These are phyloP conservation scores for Phyllostomus hastatus DNA, from an alignment of 2,113 vertebrate species.

Conservation along the genomic window DNA sequence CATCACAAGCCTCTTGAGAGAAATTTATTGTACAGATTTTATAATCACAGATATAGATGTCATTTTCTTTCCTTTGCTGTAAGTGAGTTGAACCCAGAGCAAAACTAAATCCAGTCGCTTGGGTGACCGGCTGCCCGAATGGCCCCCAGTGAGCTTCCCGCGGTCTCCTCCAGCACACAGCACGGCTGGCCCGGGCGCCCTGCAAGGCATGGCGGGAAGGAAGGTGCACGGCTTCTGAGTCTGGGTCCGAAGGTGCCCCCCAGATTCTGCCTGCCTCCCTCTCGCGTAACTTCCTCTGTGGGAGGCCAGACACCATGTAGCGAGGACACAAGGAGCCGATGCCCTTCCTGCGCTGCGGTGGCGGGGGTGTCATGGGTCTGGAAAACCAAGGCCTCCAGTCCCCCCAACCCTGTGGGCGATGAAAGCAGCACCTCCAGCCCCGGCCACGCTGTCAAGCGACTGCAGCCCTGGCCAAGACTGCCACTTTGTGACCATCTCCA, in stretches of 20 bases:
- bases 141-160: not conserved
- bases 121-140: no score
- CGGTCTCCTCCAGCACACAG: not conserved
- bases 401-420: accelerated
- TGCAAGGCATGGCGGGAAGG: accelerated
- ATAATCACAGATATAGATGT: not conserved
- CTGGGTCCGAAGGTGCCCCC: accelerated
- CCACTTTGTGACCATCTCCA: not conserved
- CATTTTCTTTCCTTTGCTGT: not conserved
- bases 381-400: not conserved
- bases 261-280: not conserved
- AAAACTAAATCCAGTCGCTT: not conserved
- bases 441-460: not conserved
- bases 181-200: accelerated
- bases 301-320: not conserved
- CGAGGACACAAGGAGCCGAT: not conserved
- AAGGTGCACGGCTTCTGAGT: not conserved
- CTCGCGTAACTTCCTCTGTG: not conserved
- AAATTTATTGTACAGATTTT: not conserved
- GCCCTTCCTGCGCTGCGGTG: accelerated
- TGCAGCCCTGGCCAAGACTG: no score
- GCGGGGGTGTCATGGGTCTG: accelerated
- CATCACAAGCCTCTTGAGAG: not conserved
- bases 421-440: not conserved
- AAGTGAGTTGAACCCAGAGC: not conserved